Evolutionary conservation across 1,140 invertebrate genomes (phyloP).

Genomic region (Berghia stephanieae): DNA sequence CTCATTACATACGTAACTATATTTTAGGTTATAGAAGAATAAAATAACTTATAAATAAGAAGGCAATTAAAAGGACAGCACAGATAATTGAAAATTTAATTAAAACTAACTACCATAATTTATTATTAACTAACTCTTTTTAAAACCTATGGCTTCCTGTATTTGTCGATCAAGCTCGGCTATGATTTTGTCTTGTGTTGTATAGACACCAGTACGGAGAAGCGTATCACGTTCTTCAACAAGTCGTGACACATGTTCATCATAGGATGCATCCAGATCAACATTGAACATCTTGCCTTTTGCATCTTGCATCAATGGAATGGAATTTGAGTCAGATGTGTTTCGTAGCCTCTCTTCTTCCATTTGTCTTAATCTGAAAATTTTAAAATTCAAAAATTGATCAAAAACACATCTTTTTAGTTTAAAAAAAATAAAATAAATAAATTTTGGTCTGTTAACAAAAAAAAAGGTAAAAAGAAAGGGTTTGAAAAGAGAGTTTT

Average conservation of each 20-base stretch:
- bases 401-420: constrained; percentile 18
- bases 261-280: constrained; percentile 49
- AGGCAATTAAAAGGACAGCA: neutral
- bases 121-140: constrained; percentile 32
- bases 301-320: constrained; percentile 14
- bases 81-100: neutral
- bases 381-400: no score
- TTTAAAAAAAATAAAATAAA: neutral
- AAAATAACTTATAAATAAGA: no score
- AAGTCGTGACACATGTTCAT: constrained; percentile 65
- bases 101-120: neutral
- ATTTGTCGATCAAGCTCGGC: constrained; percentile 67
- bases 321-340: constrained; percentile 38
- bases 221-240: constrained; percentile 67
- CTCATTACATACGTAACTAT: no score
- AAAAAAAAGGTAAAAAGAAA: no score
- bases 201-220: constrained; percentile 67
- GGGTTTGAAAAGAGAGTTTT: no score
- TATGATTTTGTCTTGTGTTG: constrained; percentile 66
- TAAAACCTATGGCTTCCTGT: constrained; percentile 57
- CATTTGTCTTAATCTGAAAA: constrained; percentile 51
- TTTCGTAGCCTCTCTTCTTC: constrained; percentile 53
- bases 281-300: constrained; percentile 37
- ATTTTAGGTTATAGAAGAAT: no score
- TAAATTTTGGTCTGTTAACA: no score